Base-by-base conservation (phyloP, 2,888 invertebrate species). In the Brachycybe producta region DNA sequence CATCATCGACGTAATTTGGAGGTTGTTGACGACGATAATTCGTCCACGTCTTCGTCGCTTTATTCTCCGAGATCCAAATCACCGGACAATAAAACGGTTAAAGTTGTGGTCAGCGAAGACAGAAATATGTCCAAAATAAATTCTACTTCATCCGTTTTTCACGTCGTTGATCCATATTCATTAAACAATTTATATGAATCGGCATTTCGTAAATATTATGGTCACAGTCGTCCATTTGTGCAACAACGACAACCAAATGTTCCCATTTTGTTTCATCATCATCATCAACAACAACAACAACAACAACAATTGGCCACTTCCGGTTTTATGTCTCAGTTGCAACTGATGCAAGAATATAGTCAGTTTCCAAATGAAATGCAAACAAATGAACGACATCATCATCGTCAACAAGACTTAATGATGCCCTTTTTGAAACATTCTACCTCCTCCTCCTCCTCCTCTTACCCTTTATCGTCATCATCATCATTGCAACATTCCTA, bases 171-270 rank as follows among this genome's bases (percentile, higher is more conserved):
- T 11, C 32, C 43, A 7, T 2, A 30, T 21, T 28, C 30, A 3
- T 28, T 43, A 32, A 43, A 7, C 30, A 43, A n/a, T n/a, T 46
- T 46, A 24, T 23, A 46, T 34, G 46, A 46, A 15, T 46, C 46
- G 3, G 46, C 46, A 13, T 46, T 46, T 36, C 13, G 35, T 8
- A 46, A 46, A 24, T 46, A 46, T 13, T 34, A 35, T 27, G 35
- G 35, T 34, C 24, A 15, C 43, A 28, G 32, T 30, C 41, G 28
- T 21, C 40, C 40, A 5, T n/a, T n/a, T n/a, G 27, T 23, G 13
- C 27, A 26, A 3, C 42, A 42, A 17, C 13, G 19, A 15, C 21
- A 30, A 5, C 30, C 43, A 2, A 43, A 28, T 17, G 27, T 30
- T 3, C 23, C 28, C 5, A 32, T 23, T 4, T 43, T 32, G 19